Evolutionary conservation across 1,140 invertebrate genomes (phyloP), one percentile per base, ranked within the genome.

Genomic region (Zaprionus ghesquierei): DNA sequence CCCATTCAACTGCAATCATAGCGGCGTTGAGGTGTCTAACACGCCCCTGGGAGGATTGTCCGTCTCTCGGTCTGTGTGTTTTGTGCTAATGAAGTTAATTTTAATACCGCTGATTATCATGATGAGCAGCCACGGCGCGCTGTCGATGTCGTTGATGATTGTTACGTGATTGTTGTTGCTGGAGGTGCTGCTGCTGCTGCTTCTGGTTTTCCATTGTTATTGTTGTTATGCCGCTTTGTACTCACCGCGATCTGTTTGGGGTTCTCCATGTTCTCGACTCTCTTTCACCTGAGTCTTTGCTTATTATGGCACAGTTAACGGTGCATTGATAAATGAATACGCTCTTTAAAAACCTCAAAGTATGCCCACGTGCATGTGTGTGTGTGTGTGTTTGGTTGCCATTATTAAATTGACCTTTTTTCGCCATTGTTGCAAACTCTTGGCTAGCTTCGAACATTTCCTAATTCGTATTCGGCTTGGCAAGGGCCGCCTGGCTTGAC

Each of bases 381-480:
- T 31, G n/a, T 41, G 13, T 33, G 31, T 66, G n/a, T 68, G 46
- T 79, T 50, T 66, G 72, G 54, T 73, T 79, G 18, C 55, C 60
- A 73, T 87, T 89, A 89, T 89, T 72, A 89, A 87, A 80, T 89
- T 89, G 84, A 89, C 84, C 84, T 89, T 89, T 85, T 87, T 87
- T 69, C 25, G 75, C 62, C 60, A 73, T 75, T 81, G 60, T 75
- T 75, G 27, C 53, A 18, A 63, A 58, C 27, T n/a, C n/a, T n/a
- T n/a, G n/a, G n/a, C n/a, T n/a, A n/a, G n/a, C 25, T 66, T 69
- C 53, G 44, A 75, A 59, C 60, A 64, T 79, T 75, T 63, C 55
- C 41, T 69, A 79, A 87, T 87, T 79, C 63, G 64, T 79, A 87
- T 79, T 81, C 68, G 79, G 72, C 81, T 82, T 75, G 58, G 61